Evolutionary conservation across 2,113 vertebrate species (phyloP), one percentile per base, ranked within the genome.

Genomic region (Sinocyclocheilus maitianheensis): DNA sequence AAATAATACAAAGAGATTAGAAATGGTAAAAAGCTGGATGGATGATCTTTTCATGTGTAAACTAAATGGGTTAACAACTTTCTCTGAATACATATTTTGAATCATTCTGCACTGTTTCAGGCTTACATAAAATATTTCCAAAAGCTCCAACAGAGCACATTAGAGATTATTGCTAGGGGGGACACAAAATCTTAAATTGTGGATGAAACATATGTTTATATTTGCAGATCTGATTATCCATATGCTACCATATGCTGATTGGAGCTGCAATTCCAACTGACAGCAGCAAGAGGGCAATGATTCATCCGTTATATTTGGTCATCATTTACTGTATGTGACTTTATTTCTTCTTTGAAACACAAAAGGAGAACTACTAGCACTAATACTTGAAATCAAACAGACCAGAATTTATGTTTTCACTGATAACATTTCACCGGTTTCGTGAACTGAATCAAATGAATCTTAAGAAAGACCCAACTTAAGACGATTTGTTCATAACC

Each of bases 241-340:
- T 67, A 43, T 75, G 40, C 65, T 34, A 18, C 60, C 40, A 26
- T 26, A 26, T 26, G 60, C 30, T 53, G 0, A 65, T 43, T 2
- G 1, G 3, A 24, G 67, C 18, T 87, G 83, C 30, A 88, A 46
- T 78, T 76, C 51, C 82, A 1, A 3, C 4, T 46, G 3, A 46
- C 24, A 18, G 69, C 87, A 83, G 87, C 77, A 75, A 89, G 90
- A 86, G 85, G 90, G 91, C 85, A 75, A 34, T 46, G 71, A 58
- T 84, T 30, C 20, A 82, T 77, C n/a, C 46, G 8, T 16, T 40
- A 40, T n/a, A 1, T 69, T 69, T 34, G 16, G 16, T 40, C 69
- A 22, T 72, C 0, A 2, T 40, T 43, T 72, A 22, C 9, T 1
- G 7, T 6, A 40, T 4, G 9, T 22, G 3, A 16, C 69, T 72